Percentiles rank a stretch among this genome's conserved stretches.
These are phyloP conservation scores for Scrobipalpa costella DNA, from an alignment of 2,888 invertebrate genomes.

Conservation along the genomic window DNA sequence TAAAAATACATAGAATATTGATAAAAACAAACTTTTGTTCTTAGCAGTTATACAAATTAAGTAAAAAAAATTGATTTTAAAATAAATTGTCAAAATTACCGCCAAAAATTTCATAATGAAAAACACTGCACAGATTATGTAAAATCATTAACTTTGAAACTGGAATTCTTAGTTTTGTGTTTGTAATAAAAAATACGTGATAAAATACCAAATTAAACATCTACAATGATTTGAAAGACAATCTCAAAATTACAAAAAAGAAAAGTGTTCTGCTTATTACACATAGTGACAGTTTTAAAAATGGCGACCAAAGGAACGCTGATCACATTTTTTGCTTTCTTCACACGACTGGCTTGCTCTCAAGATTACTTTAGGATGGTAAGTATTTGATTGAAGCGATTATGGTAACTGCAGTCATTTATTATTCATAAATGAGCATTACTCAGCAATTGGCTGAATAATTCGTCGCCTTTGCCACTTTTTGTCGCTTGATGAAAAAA, in stretches of 20 bases:
- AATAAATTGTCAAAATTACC: slow-evolving; percentile 7
- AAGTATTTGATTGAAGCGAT: slow-evolving; percentile 41
- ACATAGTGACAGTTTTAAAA: slow-evolving; percentile 46
- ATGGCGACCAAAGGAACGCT: slow-evolving; percentile 49
- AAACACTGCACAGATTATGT: too few relatives aligned
- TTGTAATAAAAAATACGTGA: not conserved
- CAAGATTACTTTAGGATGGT: slow-evolving; percentile 74
- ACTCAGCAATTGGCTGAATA: slow-evolving; percentile 21
- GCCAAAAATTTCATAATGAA: not conserved
- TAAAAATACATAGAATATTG: not conserved
- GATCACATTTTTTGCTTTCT: slow-evolving; percentile 65
- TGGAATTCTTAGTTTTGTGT: too few relatives aligned
- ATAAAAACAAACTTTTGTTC: not conserved
- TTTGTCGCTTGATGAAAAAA: slow-evolving; percentile 12
- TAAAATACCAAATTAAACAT: not conserved
- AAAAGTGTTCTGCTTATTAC: slow-evolving; percentile 15
- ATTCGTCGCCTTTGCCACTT: slow-evolving; percentile 16
- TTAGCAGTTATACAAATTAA: not conserved
- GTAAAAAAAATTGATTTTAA: not conserved
- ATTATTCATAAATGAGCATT: slow-evolving; percentile 14
- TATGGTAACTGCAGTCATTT: slow-evolving; percentile 26
- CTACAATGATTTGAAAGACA: not conserved
- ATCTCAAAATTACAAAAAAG: not conserved
- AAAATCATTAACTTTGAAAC: too few relatives aligned
- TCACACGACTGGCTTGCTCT: slow-evolving; percentile 60